These are phyloP conservation scores for Eubasilissa splendida DNA, from an alignment of 2,888 invertebrate species.

Conservation along the genomic window DNA sequence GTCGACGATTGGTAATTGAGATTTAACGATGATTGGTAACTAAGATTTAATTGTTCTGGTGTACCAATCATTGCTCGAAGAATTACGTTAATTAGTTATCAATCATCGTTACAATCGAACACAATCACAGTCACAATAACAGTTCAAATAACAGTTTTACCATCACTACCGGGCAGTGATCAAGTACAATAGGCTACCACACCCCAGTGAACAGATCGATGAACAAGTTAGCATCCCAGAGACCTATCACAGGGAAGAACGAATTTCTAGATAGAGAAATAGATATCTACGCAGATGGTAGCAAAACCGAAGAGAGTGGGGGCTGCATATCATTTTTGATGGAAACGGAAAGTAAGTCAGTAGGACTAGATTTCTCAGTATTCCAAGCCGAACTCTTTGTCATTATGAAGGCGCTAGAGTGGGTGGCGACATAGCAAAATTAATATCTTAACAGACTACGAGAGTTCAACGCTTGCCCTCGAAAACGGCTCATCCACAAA, in stretches of 20 bases:
- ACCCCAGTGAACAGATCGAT: neutral
- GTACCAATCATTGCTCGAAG: no score
- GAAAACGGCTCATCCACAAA: neutral
- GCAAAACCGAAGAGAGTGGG: slow-evolving; percentile 39
- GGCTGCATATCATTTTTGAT: neutral
- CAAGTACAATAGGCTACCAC: no score
- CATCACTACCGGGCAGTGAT: no score
- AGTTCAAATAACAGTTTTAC: no score
- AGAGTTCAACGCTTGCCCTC: neutral
- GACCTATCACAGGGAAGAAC: neutral
- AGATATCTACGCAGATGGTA: slow-evolving; percentile 32
- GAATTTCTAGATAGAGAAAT: neutral
- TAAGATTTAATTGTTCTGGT: no score
- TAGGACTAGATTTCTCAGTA: neutral
- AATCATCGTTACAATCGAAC: no score
- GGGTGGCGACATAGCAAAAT: neutral
- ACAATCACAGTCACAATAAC: no score
- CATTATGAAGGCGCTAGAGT: slow-evolving; percentile 27
- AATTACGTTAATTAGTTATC: no score
- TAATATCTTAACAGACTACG: neutral
- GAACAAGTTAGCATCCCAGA: neutral
- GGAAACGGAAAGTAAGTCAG: no score
- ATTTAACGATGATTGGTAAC: no score
- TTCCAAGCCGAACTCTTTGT: slow-evolving; percentile 46
- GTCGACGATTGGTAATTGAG: no score